phyloP scores from a whole-genome alignment of 2,113 vertebrate genomes.

The Panthera uncia region DNA sequence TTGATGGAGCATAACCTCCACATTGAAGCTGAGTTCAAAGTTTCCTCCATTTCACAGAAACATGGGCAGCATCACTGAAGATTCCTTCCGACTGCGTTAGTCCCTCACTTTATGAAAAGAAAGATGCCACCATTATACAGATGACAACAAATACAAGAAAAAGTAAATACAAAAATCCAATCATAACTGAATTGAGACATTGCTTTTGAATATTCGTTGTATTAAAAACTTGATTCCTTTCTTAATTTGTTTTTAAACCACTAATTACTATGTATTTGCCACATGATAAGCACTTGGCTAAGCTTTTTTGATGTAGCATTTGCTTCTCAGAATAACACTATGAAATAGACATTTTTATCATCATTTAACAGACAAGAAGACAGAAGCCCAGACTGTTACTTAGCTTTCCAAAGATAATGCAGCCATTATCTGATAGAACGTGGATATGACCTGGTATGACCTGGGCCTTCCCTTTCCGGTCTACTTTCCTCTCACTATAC shows the following conservation, averaged over 20 bases:
- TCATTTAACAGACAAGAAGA: not conserved
- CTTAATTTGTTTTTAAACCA: not conserved
- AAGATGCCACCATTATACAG: not conserved
- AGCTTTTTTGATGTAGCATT: not conserved
- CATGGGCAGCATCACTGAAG: rapidly evolving
- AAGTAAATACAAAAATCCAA: not conserved
- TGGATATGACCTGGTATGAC: too few species aligned
- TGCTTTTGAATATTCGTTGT: not conserved
- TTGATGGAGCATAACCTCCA: not conserved
- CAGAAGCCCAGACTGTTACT: not conserved
- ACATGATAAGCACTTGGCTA: not conserved
- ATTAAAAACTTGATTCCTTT: not conserved
- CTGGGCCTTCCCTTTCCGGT: not conserved
- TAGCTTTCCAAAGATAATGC: not conserved
- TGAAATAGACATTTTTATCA: not conserved
- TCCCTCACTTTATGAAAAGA: too few species aligned
- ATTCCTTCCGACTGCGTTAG: rapidly evolving
- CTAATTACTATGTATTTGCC: not conserved
- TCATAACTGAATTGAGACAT: not conserved
- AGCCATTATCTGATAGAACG: not conserved
- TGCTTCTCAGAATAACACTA: not conserved
- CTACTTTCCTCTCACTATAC: not conserved
- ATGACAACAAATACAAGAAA: not conserved
- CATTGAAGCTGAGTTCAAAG: not conserved
- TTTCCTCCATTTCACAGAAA: not conserved